phyloP scores from a whole-genome alignment of 2,888 invertebrate species.

The Ptychoptera contaminata region DNA sequence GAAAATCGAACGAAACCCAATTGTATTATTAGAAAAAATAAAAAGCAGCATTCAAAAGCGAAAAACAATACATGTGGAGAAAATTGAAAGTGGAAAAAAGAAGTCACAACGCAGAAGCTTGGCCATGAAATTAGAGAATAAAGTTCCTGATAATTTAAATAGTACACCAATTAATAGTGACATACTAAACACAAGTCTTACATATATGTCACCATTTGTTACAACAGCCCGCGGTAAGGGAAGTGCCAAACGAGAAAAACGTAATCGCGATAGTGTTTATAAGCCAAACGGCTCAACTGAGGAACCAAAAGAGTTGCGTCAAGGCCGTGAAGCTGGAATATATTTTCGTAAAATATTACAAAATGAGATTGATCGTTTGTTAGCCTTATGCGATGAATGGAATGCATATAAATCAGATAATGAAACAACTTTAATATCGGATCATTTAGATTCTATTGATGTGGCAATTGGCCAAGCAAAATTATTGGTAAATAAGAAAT shows the following conservation, averaged over 20 bases:
- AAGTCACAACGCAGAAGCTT: no score
- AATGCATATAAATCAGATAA: conserved; percentile 18
- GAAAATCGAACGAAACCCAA: no score
- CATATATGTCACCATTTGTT: no score
- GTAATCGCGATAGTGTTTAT: conserved; percentile 7
- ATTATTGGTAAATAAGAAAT: conserved; percentile 47
- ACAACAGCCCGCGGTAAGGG: conserved; percentile 32
- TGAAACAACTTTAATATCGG: conserved; percentile 25
- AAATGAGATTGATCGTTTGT: conserved; percentile 26
- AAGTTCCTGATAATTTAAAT: no score
- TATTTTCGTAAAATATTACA: conserved; percentile 15
- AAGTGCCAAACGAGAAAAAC: conserved; percentile 28
- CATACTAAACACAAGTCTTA: no score
- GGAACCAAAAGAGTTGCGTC: neutral
- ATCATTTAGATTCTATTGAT: conserved; percentile 35
- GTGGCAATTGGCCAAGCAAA: conserved; percentile 52
- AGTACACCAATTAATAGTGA: no score
- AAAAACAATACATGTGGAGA: no score
- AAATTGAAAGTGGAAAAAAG: no score
- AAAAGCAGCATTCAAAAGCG: no score
- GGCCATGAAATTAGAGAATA: no score
- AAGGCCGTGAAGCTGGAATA: conserved; percentile 1
- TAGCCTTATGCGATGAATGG: conserved; percentile 29
- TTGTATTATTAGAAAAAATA: no score
- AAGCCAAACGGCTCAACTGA: no score